phyloP scores from a whole-genome alignment of 2,888 invertebrate species.

The Lobophora halterata region DNA sequence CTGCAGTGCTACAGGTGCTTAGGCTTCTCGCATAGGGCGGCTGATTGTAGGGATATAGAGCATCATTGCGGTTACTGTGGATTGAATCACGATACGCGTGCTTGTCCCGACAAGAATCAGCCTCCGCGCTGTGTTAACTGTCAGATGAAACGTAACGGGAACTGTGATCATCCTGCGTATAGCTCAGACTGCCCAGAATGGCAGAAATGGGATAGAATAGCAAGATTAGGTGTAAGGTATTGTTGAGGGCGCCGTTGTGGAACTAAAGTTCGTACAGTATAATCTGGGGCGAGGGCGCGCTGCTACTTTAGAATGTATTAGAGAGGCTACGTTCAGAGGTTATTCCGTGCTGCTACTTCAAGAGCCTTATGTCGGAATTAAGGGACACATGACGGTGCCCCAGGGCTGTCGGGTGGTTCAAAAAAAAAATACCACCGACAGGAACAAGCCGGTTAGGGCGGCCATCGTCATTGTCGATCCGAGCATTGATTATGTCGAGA shows the following conservation, averaged over 20 bases:
- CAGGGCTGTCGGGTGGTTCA: too few species aligned
- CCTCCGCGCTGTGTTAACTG: slow-evolving; percentile 3
- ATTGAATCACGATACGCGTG: slow-evolving; percentile 5
- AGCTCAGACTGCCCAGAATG: not conserved
- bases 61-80: slow-evolving; percentile 6
- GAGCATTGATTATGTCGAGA: too few species aligned
- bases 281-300: not conserved
- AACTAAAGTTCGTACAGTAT: not conserved
- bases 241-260: slow-evolving; percentile 2
- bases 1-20: slow-evolving; percentile 8
- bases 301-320: not conserved
- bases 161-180: not conserved
- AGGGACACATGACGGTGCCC: too few species aligned
- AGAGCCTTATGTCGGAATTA: too few species aligned
- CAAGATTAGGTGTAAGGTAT: not conserved
- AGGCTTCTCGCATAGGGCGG: slow-evolving; percentile 3
- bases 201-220: slow-evolving; percentile 1
- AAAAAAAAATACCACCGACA: too few species aligned
- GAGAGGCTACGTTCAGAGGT: not conserved
- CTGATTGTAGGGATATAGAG: not conserved
- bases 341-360: too few species aligned
- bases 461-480: too few species aligned
- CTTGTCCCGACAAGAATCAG: not conserved
- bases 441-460: too few species aligned
- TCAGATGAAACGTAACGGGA: not conserved